These are phyloP conservation scores for Tryphoninae sp. DNA, from an alignment of 2,888 invertebrate species.

Conservation along the genomic window DNA sequence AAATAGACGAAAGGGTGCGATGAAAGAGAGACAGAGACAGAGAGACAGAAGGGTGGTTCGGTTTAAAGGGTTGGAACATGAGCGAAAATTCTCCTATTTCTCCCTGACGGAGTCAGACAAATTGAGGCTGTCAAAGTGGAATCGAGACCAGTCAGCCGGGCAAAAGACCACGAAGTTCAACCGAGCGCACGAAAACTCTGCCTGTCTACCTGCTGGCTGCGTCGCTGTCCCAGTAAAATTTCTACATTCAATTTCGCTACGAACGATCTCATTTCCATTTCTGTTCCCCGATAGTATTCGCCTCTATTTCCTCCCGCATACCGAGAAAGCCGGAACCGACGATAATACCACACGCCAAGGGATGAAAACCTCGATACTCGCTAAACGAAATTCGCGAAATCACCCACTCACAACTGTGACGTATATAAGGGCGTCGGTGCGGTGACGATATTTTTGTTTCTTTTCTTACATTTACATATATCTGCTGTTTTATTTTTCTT, in stretches of 20 bases:
- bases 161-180: conserved; percentile 59
- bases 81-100: conserved; percentile 45
- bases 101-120: conserved; percentile 52
- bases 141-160: conserved; percentile 61
- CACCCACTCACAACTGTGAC: conserved; percentile 24
- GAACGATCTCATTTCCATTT: conserved; percentile 64
- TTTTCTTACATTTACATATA: conserved; percentile 46
- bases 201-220: conserved; percentile 18
- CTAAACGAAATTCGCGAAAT: conserved; percentile 53
- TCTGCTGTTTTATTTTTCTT: not conserved
- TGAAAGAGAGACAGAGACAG: not conserved
- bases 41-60: conserved; percentile 1
- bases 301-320: conserved; percentile 4
- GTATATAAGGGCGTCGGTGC: conserved; percentile 7
- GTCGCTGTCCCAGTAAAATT: conserved; percentile 49
- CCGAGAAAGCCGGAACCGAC: conserved; percentile 42
- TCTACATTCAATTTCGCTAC: conserved; percentile 64
- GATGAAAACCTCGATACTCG: conserved; percentile 48
- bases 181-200: conserved; percentile 55
- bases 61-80: conserved; percentile 22
- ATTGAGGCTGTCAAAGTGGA: conserved; percentile 60
- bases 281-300: conserved; percentile 48
- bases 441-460: conserved; percentile 36
- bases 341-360: conserved; percentile 37
- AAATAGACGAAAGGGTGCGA: not conserved